Evolutionary conservation across 23 tunicate genomes (phyloP).

Genomic region (Phallusia fumigata): DNA sequence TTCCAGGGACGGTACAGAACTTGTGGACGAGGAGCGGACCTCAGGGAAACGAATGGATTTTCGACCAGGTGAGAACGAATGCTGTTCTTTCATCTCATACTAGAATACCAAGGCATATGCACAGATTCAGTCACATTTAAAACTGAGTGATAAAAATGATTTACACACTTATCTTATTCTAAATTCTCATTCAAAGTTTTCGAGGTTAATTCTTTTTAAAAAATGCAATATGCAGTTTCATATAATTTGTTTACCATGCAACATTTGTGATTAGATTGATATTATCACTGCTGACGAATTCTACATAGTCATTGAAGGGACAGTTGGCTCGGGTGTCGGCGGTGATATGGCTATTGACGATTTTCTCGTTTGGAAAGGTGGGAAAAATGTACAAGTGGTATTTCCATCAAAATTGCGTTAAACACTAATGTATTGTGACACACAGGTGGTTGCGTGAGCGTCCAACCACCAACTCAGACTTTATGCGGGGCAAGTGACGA

Average conservation of each 20-base stretch:
- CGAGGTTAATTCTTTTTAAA: no score
- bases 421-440: background rate
- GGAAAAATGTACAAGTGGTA: background rate
- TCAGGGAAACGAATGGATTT: slow-evolving; percentile 54
- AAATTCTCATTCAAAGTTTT: no score
- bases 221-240: no score
- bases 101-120: no score
- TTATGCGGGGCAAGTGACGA: slow-evolving; percentile 58
- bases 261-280: no score
- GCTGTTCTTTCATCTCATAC: background rate
- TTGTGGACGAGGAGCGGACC: slow-evolving; percentile 37
- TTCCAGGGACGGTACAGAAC: slow-evolving; percentile 1
- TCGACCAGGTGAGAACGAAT: slow-evolving; percentile 23
- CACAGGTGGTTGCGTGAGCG: slow-evolving; percentile 66
- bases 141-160: background rate
- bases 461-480: slow-evolving; percentile 52
- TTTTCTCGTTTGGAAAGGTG: slow-evolving; percentile 66
- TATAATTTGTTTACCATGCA: no score
- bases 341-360: slow-evolving; percentile 91
- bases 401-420: background rate
- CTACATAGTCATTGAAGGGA: slow-evolving; percentile 72
- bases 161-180: no score
- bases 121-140: no score
- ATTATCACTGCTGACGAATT: slow-evolving; percentile 56
- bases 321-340: slow-evolving; percentile 49